phyloP scores from a whole-genome alignment of 2,113 vertebrate species.

The Phrynocephalus versicolor region DNA sequence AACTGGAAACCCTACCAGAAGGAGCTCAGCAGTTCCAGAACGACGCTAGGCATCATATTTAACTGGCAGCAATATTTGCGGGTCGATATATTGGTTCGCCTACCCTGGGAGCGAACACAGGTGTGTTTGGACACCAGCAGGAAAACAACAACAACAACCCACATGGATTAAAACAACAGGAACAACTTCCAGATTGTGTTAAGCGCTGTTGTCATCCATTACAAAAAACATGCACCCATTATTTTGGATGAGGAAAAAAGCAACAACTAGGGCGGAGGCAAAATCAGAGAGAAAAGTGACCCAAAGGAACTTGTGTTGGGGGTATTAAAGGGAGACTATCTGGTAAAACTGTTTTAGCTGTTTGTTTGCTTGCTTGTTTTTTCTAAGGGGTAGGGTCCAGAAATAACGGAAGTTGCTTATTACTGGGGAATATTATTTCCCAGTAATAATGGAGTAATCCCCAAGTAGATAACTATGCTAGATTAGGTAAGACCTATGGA shows the following conservation, averaged over 20 bases:
- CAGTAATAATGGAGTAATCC: no score
- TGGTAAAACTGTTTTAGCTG: no score
- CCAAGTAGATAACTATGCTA: no score
- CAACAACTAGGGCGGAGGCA: not conserved
- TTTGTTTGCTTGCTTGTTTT: no score
- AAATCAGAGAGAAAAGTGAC: slow-evolving; percentile 52
- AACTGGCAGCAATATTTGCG: not conserved
- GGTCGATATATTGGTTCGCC: not conserved
- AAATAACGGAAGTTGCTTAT: no score
- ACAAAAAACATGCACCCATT: not conserved
- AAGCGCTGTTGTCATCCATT: slow-evolving; percentile 18
- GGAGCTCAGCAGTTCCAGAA: not conserved
- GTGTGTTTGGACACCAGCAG: not conserved
- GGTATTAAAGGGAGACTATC: no score
- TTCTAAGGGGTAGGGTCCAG: no score
- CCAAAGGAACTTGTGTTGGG: slow-evolving; percentile 58
- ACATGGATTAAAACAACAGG: not conserved
- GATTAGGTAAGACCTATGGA: no score
- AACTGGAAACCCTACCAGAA: not conserved
- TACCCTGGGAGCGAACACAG: not conserved
- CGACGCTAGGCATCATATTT: not conserved
- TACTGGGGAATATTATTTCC: no score
- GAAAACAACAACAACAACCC: no score
- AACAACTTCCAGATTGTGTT: not conserved
- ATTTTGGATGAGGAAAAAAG: not conserved